These are phyloP conservation scores for Dasyprocta punctata DNA, from an alignment of 2,113 vertebrate genomes.

Conservation along the genomic window DNA sequence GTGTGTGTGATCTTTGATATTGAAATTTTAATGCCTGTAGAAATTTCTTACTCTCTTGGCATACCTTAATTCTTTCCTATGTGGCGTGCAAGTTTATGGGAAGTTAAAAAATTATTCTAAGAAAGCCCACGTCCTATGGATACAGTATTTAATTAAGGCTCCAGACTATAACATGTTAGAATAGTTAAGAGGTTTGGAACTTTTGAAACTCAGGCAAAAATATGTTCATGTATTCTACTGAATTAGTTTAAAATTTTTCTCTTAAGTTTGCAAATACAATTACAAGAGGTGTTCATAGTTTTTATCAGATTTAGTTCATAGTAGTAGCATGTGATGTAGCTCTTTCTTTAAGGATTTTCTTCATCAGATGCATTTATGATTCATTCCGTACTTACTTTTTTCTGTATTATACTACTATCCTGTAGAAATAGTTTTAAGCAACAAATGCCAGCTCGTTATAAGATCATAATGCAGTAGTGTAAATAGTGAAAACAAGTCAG, in stretches of 20 bases:
- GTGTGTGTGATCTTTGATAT: not conserved
- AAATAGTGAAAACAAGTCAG: not conserved
- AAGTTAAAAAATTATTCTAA: not conserved
- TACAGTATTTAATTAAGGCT: not conserved
- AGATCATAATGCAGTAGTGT: not conserved
- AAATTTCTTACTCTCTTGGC: not conserved
- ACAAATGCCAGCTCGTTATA: not conserved
- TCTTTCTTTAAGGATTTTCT: not conserved
- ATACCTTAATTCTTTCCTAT: too few relatives aligned
- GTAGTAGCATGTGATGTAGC: not conserved
- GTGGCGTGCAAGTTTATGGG: not conserved
- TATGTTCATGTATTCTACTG: not conserved
- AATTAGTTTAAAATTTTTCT: conserved; percentile 40
- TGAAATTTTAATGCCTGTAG: not conserved
- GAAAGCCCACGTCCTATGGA: not conserved
- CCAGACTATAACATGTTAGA: not conserved
- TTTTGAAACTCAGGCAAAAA: conserved; percentile 16
- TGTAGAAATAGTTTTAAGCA: conserved; percentile 46
- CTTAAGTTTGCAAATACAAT: conserved; percentile 30
- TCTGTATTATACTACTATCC: not conserved
- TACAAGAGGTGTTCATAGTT: not conserved
- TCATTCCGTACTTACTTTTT: conserved; percentile 50
- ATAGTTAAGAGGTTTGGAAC: not conserved
- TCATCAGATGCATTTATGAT: conserved; percentile 10
- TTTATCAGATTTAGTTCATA: not conserved